phyloP scores from a whole-genome alignment of 2,888 invertebrate species.

The Hyalella azteca region DNA sequence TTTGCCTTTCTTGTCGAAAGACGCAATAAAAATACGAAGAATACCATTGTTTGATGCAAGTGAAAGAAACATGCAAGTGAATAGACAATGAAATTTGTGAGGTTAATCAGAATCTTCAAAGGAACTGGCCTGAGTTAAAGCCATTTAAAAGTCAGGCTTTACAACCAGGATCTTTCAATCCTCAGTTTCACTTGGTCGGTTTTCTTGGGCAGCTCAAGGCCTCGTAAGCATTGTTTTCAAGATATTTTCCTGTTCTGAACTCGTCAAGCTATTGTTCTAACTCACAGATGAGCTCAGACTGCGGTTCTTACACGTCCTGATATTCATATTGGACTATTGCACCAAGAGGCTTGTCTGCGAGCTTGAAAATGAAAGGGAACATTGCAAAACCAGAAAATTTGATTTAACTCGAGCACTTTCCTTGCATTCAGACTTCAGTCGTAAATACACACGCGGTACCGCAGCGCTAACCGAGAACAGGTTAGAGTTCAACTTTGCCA shows the following conservation, averaged over 20 bases:
- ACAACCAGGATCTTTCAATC: neutral
- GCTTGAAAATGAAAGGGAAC: neutral
- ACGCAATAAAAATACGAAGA: neutral
- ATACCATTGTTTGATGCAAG: neutral
- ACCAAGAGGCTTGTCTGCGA: neutral
- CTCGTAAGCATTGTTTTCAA: neutral
- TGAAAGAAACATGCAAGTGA: neutral
- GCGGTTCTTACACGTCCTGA: neutral
- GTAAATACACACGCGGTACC: too few species aligned
- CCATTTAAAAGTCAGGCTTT: neutral
- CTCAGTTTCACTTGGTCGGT: constrained; percentile 8
- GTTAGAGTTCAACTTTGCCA: too few species aligned
- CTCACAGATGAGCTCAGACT: neutral
- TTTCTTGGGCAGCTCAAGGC: neutral
- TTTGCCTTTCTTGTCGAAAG: neutral
- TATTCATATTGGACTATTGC: constrained; percentile 5
- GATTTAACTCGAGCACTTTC: neutral
- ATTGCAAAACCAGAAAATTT: neutral
- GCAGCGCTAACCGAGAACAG: too few species aligned
- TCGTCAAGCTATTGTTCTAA: neutral
- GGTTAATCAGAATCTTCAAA: neutral
- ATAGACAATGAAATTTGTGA: constrained; percentile 7
- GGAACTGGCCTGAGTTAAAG: neutral
- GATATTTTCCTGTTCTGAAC: neutral
- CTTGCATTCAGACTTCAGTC: neutral